Evolutionary conservation across 1,140 invertebrate genomes (phyloP).

Genomic region (Drosophila persimilis): DNA sequence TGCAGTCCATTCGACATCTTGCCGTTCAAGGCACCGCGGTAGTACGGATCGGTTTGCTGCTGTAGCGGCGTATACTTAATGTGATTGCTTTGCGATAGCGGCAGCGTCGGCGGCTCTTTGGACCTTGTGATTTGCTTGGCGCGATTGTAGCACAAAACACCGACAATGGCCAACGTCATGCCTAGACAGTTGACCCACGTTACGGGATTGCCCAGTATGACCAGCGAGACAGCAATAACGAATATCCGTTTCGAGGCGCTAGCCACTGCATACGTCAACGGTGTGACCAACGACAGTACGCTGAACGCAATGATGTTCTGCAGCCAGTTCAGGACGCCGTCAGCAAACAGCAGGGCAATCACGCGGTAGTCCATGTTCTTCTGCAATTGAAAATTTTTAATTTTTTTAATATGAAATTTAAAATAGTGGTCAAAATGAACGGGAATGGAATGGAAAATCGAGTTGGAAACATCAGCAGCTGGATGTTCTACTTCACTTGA

Average conservation of each 20-base stretch:
- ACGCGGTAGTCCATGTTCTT: slow-evolving; percentile 84
- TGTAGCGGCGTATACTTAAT: slow-evolving; percentile 71
- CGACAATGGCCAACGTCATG: slow-evolving; percentile 95
- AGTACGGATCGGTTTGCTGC: slow-evolving; percentile 54
- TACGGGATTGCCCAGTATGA: slow-evolving; percentile 96
- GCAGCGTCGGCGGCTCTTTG: slow-evolving; percentile 50
- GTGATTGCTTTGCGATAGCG: slow-evolving; percentile 52
- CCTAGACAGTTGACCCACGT: slow-evolving; percentile 94
- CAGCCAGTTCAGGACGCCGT: slow-evolving; percentile 95
- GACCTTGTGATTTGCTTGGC: slow-evolving; percentile 71
- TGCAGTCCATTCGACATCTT: slow-evolving; percentile 62
- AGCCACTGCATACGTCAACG: slow-evolving; percentile 97
- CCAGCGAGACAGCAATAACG: slow-evolving; percentile 94
- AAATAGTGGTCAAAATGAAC: not conserved
- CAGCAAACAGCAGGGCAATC: slow-evolving; percentile 88
- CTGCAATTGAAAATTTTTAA: slow-evolving; percentile 52
- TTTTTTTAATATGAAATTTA: no score
- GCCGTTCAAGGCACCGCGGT: slow-evolving; percentile 62
- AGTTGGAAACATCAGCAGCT: no score
- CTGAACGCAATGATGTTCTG: slow-evolving; percentile 98
- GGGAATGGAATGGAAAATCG: no score
- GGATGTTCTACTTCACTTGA: no score
- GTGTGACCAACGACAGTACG: slow-evolving; percentile 93
- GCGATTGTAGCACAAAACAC: slow-evolving; percentile 95
- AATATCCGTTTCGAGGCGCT: slow-evolving; percentile 98